Evolutionary conservation across 2,888 invertebrate genomes (phyloP).

Genomic region (Horisme vitalbata): DNA sequence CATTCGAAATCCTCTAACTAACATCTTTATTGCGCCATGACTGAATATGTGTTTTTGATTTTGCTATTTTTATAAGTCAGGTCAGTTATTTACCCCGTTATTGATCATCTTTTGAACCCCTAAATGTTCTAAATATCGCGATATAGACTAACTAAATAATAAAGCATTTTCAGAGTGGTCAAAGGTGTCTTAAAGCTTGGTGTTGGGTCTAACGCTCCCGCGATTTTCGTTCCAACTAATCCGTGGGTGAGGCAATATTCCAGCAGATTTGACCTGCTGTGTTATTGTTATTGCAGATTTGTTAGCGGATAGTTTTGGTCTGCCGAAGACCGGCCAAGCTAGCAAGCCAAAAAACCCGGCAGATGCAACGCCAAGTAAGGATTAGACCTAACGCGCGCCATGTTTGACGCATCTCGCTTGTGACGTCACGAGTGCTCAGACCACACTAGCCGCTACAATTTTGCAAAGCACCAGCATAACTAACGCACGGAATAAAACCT

Average conservation of each 20-base stretch:
- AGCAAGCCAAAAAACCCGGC: slow-evolving; percentile 60
- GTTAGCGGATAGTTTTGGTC: slow-evolving; percentile 74
- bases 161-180: too few relatives aligned
- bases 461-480: slow-evolving; percentile 40
- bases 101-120: too few relatives aligned
- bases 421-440: slow-evolving; percentile 34
- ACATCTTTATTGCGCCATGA: too few relatives aligned
- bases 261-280: slow-evolving; percentile 47
- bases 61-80: too few relatives aligned
- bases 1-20: too few relatives aligned
- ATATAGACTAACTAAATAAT: neutral
- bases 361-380: slow-evolving; percentile 65
- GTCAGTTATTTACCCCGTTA: too few relatives aligned
- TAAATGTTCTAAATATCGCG: too few relatives aligned
- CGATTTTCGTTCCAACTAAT: too few relatives aligned
- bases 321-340: slow-evolving; percentile 63
- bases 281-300: slow-evolving; percentile 68
- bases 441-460: slow-evolving; percentile 51
- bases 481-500: slow-evolving; percentile 2
- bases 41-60: too few relatives aligned
- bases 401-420: slow-evolving; percentile 14
- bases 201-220: slow-evolving; percentile 1
- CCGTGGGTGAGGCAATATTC: too few relatives aligned
- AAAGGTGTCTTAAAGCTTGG: neutral
- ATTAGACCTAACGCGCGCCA: slow-evolving; percentile 23